These are phyloP conservation scores for Meiosimyza decipiens DNA, from an alignment of 2,888 invertebrate species.

Conservation along the genomic window DNA sequence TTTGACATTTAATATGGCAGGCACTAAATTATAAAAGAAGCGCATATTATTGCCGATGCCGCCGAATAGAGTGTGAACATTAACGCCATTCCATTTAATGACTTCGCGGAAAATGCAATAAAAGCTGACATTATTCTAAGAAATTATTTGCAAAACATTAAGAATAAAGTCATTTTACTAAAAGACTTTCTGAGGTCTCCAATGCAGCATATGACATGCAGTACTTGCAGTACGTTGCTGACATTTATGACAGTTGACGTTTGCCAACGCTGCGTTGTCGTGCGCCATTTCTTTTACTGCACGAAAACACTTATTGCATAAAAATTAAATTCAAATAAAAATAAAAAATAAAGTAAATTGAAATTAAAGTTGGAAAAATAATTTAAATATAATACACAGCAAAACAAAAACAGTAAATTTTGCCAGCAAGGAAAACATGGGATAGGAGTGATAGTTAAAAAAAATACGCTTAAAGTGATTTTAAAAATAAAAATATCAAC, in stretches of 20 bases:
- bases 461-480: constrained; percentile 13
- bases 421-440: background rate
- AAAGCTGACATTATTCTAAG: too few species aligned
- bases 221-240: background rate
- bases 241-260: constrained; percentile 28
- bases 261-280: constrained; percentile 17
- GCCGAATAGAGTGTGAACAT: too few species aligned
- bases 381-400: background rate
- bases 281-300: constrained; percentile 21
- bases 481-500: constrained; percentile 28
- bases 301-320: constrained; percentile 26
- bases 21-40: too few species aligned
- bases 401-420: background rate
- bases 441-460: background rate
- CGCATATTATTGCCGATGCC: too few species aligned
- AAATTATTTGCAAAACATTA: too few species aligned
- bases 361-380: background rate
- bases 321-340: constrained; percentile 5
- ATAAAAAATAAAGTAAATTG: background rate
- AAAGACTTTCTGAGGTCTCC: too few species aligned
- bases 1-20: too few species aligned
- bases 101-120: too few species aligned
- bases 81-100: too few species aligned
- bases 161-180: too few species aligned
- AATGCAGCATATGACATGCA: too few species aligned